These are phyloP conservation scores for Acanthornis magna DNA, from an alignment of 2,797 vertebrate genomes.

Conservation along the genomic window DNA sequence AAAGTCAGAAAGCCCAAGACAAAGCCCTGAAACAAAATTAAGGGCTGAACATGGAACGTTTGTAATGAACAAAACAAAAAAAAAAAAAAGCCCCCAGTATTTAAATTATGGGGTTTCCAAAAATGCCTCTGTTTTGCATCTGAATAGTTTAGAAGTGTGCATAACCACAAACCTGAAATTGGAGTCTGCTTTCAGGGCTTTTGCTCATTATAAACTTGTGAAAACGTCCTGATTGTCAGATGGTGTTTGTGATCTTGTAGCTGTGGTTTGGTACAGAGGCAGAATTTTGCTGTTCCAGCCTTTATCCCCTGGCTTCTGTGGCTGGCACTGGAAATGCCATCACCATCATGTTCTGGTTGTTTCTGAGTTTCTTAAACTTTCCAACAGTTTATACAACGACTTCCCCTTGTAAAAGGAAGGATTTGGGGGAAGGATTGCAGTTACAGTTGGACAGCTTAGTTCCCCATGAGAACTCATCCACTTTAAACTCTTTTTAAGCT, in stretches of 20 bases:
- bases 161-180: background rate
- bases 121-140: background rate
- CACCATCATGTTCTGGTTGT: background rate
- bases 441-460: background rate
- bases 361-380: background rate
- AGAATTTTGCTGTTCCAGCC: background rate
- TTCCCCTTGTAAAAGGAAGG: background rate
- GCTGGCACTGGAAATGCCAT: background rate
- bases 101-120: accelerated
- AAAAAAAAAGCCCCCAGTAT: accelerated
- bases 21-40: background rate
- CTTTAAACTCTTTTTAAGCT: background rate
- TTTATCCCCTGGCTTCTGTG: background rate
- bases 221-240: background rate
- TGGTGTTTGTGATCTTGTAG: background rate
- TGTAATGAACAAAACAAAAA: background rate
- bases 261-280: accelerated
- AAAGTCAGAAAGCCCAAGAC: background rate
- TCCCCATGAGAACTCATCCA: accelerated
- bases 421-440: background rate
- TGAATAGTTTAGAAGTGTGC: background rate
- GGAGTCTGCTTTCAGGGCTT: background rate
- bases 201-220: background rate
- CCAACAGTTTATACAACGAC: background rate
- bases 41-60: background rate